Base-by-base conservation (phyloP, 2,113 vertebrate species). In the Paracyprichromis sp. region DNA sequence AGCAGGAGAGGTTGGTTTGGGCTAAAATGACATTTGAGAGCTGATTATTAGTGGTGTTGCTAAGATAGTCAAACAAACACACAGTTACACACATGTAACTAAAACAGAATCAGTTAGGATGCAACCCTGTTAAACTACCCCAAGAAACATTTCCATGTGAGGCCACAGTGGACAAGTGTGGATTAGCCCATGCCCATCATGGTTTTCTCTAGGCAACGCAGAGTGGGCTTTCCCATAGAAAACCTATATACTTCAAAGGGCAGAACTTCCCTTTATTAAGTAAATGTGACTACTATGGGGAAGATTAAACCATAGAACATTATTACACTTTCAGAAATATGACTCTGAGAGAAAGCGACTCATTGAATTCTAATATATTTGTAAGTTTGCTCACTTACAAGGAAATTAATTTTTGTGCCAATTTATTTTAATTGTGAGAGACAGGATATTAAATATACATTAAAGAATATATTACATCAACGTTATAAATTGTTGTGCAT, bases 1-100 rank as follows among this genome's bases (percentile, higher is more conserved):
- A 53, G 90, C 36, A 47, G 92, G n/a, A 40, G 91, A 52, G n/a
- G 92, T 57, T 79, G 93, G 66, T 96, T 96, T 97, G 21, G 94
- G 90, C 96, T 96, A 84, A 59, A 88, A 89, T 29, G 14, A 93
- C 7, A 88, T 66, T 45, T 50, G 19, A 89, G 4, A 83, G 69
- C 5, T n/a, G 7, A 81, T 71, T 40, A 80, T 73, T 63, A 56
- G 36, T 38, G 2, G 19, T 24, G 9, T 40, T 17, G 53, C n/a
- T 40, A 61, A 9, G 5, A 31, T 17, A 12, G n/a, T 12, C 11
- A 66, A 80, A 12, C n/a, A 83, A 76, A 52, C 26, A 83, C 5
- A 45, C 6, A 82, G 8, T 57, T 57, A 57, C 12, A 26, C 24
- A 57, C 54, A 73, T 26, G 21, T 7, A 73, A 73, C 14, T 43